A percentile compares a stretch with the other conserved stretches of the same genome.
Evolutionary conservation across 2,888 invertebrate genomes (phyloP).

Genomic region (Sthenelais limicola): DNA sequence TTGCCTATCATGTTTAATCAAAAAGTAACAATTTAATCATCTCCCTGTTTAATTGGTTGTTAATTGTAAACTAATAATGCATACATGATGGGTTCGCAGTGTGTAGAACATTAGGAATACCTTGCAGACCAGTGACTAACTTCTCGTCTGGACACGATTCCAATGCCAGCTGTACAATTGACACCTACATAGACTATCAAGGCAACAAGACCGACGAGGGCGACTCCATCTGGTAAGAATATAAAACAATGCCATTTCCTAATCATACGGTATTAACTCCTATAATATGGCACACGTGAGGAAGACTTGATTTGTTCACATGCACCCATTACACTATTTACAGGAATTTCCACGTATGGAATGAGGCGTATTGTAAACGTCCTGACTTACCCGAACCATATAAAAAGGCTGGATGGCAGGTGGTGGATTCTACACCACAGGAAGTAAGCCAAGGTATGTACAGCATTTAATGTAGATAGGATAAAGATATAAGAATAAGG

Average conservation of each 20-base stretch:
- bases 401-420: slow-evolving; percentile 65
- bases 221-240: slow-evolving; percentile 22
- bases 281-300: too few species aligned
- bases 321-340: neutral
- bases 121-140: slow-evolving; percentile 88
- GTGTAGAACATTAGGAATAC: slow-evolving; percentile 89
- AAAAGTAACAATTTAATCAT: too few species aligned
- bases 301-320: too few species aligned
- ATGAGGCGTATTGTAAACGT: slow-evolving; percentile 65
- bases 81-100: too few species aligned
- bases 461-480: neutral
- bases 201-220: neutral
- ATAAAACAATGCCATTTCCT: neutral
- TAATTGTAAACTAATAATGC: too few species aligned
- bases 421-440: slow-evolving; percentile 67
- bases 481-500: neutral
- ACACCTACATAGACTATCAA: slow-evolving; percentile 78
- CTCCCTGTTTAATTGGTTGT: too few species aligned
- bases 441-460: slow-evolving; percentile 65
- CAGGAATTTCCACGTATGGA: slow-evolving; percentile 71
- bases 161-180: slow-evolving; percentile 90
- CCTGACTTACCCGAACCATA: slow-evolving; percentile 65
- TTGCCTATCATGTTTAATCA: too few species aligned
- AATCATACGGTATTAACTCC: too few species aligned
- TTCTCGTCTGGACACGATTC: slow-evolving; percentile 95